Evolutionary conservation across 2,888 invertebrate genomes (phyloP), one percentile per base, ranked within the genome.

Genomic region (Hirtodrosophila duncani): DNA sequence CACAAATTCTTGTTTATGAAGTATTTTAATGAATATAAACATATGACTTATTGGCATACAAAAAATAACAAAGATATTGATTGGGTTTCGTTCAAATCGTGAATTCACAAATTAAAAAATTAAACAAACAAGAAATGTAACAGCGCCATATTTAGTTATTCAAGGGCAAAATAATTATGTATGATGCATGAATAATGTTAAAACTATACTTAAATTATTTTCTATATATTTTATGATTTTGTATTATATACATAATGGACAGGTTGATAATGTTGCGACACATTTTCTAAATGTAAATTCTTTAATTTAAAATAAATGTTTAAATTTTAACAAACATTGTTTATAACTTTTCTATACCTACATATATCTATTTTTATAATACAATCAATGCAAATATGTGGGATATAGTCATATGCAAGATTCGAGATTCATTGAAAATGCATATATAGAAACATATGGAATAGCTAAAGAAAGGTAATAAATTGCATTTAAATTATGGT

Each of bases 81-180:
- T 6, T 20, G 20, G 20, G 4, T 20, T 7, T 6, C 20, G 20
- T 20, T 20, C 38, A 17, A 10, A 27, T 20, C 16, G 20, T 20
- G 29, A 45, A 16, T 26, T 29, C 45, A 27, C 31, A 38, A 51
- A 33, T 37, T 36, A 56, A 20, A 23, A 53, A 31, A 26, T 33
- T 18, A 38, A 41, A 29, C 26, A 50, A 13, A 36, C 7, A 9
- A 21, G 11, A 8, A 27, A 38, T 59, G 52, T 77, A 77, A 72
- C 74, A 81, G 72, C n/a, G n/a, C 72, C 72, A 72, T 72, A 72
- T 78, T 74, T 81, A 81, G 72, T 72, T 72, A 72, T 81, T 81
- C 71, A 58, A 78, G 33, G 31, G 63, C 30, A 51, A 33, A 20
- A 43, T 27, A 36, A 29, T 18, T 24, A 48, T 36, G 48, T 30